Conservation (phyloP, 2,888 invertebrate species). For the Seira musarum region DNA sequence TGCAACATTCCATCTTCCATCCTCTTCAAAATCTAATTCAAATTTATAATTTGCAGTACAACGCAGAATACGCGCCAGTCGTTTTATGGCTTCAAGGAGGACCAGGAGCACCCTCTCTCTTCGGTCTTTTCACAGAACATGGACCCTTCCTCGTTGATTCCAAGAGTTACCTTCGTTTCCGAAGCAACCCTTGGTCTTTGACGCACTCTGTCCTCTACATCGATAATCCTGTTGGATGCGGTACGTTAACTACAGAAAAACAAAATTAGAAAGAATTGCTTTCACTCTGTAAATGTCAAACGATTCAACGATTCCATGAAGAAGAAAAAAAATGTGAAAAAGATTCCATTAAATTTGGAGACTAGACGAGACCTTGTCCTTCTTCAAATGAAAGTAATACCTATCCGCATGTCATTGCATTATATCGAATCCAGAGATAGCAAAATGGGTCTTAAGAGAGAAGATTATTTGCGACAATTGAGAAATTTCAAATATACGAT, state of each 20-base stretch:
- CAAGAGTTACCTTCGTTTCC: constrained; percentile 69
- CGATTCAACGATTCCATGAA: no score
- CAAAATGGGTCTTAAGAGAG: no score
- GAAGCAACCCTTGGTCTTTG: constrained; percentile 85
- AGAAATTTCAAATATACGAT: no score
- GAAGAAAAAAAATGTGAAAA: constrained; percentile 11
- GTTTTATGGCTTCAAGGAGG: constrained; percentile 91
- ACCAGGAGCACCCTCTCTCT: constrained; percentile 82
- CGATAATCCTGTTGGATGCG: constrained; percentile 69
- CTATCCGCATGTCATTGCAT: no score
- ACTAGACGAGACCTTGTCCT: no score
- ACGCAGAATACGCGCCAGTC: constrained; percentile 77
- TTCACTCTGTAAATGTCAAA: no score
- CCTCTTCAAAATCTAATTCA: background rate
- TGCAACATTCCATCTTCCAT: background rate
- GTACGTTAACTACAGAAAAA: constrained; percentile 36
- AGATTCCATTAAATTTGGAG: constrained; percentile 45
- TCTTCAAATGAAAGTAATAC: no score
- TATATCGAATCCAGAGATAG: no score
- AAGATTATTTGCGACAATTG: no score
- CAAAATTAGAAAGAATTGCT: background rate
- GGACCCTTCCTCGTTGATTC: constrained; percentile 80
- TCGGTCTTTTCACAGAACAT: constrained; percentile 87
- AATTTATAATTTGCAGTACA: constrained; percentile 49
- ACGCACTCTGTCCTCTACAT: constrained; percentile 88